A percentile compares a stretch with the other conserved stretches of the same genome.
Evolutionary conservation across 2,797 vertebrate species (phyloP).

Genomic region (Bucorvus abyssinicus): DNA sequence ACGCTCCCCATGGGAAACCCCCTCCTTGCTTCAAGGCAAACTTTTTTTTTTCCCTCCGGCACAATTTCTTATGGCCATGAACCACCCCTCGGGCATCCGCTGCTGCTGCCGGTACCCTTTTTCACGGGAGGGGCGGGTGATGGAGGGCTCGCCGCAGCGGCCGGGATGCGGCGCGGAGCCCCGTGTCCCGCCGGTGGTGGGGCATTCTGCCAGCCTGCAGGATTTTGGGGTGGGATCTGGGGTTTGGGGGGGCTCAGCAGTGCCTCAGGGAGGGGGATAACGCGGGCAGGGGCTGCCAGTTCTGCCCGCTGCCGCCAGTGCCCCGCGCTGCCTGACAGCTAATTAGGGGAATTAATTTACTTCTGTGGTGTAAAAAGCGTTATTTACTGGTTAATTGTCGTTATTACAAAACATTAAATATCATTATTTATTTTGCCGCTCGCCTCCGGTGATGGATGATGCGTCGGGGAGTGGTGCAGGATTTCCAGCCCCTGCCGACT

Average conservation of each 20-base stretch:
- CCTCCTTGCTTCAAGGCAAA: not conserved
- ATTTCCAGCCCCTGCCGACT: not conserved
- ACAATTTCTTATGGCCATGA: constrained; percentile 66
- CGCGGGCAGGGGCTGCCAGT: not conserved
- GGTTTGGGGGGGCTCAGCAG: not conserved
- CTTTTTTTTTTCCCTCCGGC: not conserved
- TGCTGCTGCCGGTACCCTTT: not conserved
- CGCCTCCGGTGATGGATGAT: constrained; percentile 29
- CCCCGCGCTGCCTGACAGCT: constrained; percentile 54
- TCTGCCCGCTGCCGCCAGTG: not conserved
- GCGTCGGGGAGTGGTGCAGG: fast-evolving
- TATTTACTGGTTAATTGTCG: constrained; percentile 79
- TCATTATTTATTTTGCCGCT: constrained; percentile 74
- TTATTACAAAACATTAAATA: constrained; percentile 77
- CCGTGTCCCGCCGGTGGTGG: fast-evolving
- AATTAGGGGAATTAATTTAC: constrained; percentile 79
- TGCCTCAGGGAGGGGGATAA: fast-evolving
- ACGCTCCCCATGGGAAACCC: not conserved
- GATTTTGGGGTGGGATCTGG: not conserved
- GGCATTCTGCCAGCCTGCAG: not conserved
- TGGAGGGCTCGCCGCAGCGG: constrained; percentile 44
- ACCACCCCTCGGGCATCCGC: constrained; percentile 28
- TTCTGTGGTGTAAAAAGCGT: constrained; percentile 71
- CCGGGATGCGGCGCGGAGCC: not conserved
- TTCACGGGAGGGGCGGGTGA: not conserved